Base-by-base conservation (phyloP, 2,888 invertebrate species). In the Meiosimyza platycephala region DNA sequence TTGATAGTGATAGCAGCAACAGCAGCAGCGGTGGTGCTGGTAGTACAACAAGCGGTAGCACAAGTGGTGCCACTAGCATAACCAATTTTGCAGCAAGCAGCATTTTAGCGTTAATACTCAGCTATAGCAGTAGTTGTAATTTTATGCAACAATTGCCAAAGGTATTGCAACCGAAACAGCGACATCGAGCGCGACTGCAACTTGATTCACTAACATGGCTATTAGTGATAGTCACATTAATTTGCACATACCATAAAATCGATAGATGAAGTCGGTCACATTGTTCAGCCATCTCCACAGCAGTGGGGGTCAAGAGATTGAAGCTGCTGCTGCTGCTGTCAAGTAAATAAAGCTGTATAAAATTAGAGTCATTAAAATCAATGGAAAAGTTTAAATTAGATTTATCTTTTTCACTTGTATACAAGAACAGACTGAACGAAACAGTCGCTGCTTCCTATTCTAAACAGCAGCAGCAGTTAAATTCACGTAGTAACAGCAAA, bases 1-100 rank as follows among this genome's bases (percentile, higher is more conserved):
- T 84, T 54, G 86, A 85, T 73, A 80, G 80, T 51, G 85, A 86
- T 63, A 72, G 76, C 74, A 81, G 77, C 75, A 76, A 78, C 74
- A 83, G 75, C 72, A 80, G 78, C 50, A 83, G 80, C 55, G 80
- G 76, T 57, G 80, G 79, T 55, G 75, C 80, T 50, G 80, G 81
- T 40, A 9, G 40, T 9, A 40, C 40, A 62, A 76, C 77, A 57
- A 78, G 78, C 28, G 71, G 50, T 5, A 16, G 47, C 48, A 16
- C 33, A 15, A 52, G 65, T 6, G 62, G 51, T 13, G 15, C 33
- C 16, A 33, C 15, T 0, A 40, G 40, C 9, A 40, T 9, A 40
- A 40, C 80, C 48, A 79, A 81, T 40, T 3, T 40, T 7, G 40
- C 40, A 59, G 76, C 77, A 57, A 78, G 78, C 28, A 71, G 50